phyloP scores from a whole-genome alignment of 2,797 vertebrate species.

The Artibeus jamaicensis region DNA sequence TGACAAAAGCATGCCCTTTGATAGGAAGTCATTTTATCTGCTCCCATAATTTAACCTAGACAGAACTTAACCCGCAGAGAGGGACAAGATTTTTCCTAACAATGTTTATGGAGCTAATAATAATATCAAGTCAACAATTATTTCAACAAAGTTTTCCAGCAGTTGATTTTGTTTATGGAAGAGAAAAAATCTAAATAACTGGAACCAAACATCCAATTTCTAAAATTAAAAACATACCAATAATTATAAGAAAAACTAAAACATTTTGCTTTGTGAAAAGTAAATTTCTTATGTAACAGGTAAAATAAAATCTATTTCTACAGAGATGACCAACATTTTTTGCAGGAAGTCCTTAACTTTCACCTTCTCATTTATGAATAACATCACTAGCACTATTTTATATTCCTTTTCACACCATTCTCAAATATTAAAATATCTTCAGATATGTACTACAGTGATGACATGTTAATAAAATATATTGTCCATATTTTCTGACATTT shows the following conservation, averaged over 20 bases:
- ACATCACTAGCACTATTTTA: not conserved
- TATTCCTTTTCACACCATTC: not conserved
- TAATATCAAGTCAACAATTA: not conserved
- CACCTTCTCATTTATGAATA: constrained; percentile 19
- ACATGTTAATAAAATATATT: constrained; percentile 32
- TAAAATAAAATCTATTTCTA: constrained; percentile 23
- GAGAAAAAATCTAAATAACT: not conserved
- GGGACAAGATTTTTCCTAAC: not conserved
- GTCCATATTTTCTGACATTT: not conserved
- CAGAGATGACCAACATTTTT: not conserved
- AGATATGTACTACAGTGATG: not conserved
- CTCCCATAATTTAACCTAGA: not conserved
- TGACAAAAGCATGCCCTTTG: not conserved
- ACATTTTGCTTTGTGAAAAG: not conserved
- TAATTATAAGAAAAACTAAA: not conserved
- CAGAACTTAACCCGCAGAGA: not conserved
- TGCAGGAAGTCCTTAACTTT: not conserved
- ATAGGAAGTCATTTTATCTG: not conserved
- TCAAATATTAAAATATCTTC: not conserved
- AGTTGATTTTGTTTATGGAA: not conserved
- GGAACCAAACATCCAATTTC: not conserved
- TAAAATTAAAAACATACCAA: not conserved
- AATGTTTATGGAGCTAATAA: not conserved
- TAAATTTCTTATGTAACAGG: not conserved
- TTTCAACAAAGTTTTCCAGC: not conserved